Evolutionary conservation across 30 jellyfish, hydroid and myxozoan genomes (phyloP).

Genomic region (Cassiopea xamachana): DNA sequence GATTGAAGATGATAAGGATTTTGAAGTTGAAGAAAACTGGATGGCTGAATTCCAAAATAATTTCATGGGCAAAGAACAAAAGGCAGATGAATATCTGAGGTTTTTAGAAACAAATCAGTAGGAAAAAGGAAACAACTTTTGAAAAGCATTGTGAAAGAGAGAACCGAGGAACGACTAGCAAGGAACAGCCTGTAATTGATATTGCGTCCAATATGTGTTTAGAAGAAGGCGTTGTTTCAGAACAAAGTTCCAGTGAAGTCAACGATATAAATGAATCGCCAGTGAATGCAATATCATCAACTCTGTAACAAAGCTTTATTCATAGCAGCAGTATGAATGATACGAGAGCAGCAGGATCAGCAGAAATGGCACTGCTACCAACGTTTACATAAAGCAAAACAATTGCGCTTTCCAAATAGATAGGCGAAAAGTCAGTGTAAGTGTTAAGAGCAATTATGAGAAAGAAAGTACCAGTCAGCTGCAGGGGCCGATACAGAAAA

Average conservation of each 20-base stretch:
- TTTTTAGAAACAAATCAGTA: background rate
- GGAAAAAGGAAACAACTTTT: background rate
- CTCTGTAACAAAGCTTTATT: background rate
- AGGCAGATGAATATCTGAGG: conserved; percentile 51
- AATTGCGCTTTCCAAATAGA: conserved; percentile 24
- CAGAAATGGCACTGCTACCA: background rate
- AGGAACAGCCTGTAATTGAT: background rate
- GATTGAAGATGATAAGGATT: conserved; percentile 54
- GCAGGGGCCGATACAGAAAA: too few relatives aligned
- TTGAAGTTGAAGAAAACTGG: conserved; percentile 61
- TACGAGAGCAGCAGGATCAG: background rate
- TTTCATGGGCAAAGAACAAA: conserved; percentile 16
- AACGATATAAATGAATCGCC: background rate
- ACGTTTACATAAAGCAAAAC: conserved; percentile 6
- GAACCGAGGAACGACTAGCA: background rate
- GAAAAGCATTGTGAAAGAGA: background rate
- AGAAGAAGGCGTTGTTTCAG: background rate
- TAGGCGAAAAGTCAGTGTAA: background rate
- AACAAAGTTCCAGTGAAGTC: background rate
- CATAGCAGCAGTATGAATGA: background rate
- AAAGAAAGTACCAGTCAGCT: background rate
- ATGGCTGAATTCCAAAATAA: conserved; percentile 62
- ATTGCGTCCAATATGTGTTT: background rate
- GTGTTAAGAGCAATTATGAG: background rate
- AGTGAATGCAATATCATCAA: background rate